A percentile compares a stretch with the other conserved stretches of the same genome.
Conservation (phyloP, 2,113 vertebrate genomes). For the Danionella cerebrum region DNA sequence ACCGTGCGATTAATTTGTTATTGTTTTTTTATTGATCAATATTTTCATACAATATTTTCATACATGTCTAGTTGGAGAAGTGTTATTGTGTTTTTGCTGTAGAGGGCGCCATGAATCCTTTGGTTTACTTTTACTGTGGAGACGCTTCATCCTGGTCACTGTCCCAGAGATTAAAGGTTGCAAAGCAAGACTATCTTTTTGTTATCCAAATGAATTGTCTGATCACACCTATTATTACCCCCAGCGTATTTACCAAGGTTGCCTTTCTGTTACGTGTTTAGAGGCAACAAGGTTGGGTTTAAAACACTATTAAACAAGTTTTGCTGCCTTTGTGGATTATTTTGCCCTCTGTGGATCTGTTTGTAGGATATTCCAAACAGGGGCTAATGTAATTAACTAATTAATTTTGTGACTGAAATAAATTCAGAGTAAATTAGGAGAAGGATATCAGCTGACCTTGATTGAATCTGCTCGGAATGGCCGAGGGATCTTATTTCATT, state of each 20-base stretch:
- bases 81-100: neutral
- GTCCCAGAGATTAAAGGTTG: too few species aligned
- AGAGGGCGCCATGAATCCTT: slow-evolving; percentile 15
- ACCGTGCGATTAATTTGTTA: too few species aligned
- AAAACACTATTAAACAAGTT: neutral
- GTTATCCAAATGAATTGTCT: too few species aligned
- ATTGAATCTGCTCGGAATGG: slow-evolving; percentile 31
- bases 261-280: neutral
- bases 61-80: neutral
- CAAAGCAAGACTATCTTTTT: too few species aligned
- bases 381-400: slow-evolving; percentile 29
- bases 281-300: neutral
- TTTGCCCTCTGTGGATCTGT: slow-evolving; percentile 9
- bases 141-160: neutral
- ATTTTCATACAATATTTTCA: too few species aligned
- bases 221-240: too few species aligned
- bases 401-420: slow-evolving; percentile 29
- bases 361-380: slow-evolving; percentile 20
- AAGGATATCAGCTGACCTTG: slow-evolving; percentile 25
- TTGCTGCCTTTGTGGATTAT: neutral
- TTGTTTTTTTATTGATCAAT: too few species aligned
- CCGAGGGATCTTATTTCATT: slow-evolving; percentile 35
- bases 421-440: slow-evolving; percentile 11
- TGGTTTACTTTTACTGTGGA: neutral
- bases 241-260: too few species aligned